phyloP scores from a whole-genome alignment of 2,888 invertebrate genomes.

The Cerceris ruficornis region DNA sequence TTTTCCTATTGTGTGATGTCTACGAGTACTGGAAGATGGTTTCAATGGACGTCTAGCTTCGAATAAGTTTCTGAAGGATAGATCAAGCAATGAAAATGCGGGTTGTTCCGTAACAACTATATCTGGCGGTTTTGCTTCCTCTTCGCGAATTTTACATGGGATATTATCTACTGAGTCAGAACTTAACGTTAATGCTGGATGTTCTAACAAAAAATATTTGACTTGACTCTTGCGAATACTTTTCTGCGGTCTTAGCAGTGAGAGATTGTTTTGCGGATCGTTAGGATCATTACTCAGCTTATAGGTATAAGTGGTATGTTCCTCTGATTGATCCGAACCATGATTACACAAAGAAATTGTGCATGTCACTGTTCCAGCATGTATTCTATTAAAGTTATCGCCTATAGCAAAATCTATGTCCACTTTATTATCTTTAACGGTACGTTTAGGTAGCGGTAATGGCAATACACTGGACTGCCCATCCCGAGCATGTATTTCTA shows the following conservation, averaged over 20 bases:
- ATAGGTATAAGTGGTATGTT: constrained; percentile 52
- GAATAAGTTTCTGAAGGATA: constrained; percentile 72
- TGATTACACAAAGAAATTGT: constrained; percentile 69
- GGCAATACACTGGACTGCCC: constrained; percentile 71
- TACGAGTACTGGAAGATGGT: constrained; percentile 62
- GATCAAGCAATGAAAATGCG: constrained; percentile 71
- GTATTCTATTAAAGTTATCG: constrained; percentile 59
- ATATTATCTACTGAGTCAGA: constrained; percentile 21
- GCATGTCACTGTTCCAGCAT: constrained; percentile 73
- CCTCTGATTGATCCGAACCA: constrained; percentile 41
- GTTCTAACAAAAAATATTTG: constrained; percentile 71
- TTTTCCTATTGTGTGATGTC: constrained; percentile 68
- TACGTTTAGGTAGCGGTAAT: constrained; percentile 73
- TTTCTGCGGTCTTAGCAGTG: constrained; percentile 54
- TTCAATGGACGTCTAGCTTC: constrained; percentile 70
- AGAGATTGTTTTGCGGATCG: constrained; percentile 71
- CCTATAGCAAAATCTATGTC: constrained; percentile 77
- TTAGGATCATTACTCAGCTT: constrained; percentile 74
- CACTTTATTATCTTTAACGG: constrained; percentile 66
- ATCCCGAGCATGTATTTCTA: constrained; percentile 68
- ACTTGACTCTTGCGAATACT: constrained; percentile 44
- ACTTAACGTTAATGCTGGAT: constrained; percentile 67
- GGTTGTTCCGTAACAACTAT: constrained; percentile 74
- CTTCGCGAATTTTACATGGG: constrained; percentile 36
- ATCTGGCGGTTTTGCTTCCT: constrained; percentile 67